Evolutionary conservation across 2,888 invertebrate genomes (phyloP).

Genomic region (Pocota personata): DNA sequence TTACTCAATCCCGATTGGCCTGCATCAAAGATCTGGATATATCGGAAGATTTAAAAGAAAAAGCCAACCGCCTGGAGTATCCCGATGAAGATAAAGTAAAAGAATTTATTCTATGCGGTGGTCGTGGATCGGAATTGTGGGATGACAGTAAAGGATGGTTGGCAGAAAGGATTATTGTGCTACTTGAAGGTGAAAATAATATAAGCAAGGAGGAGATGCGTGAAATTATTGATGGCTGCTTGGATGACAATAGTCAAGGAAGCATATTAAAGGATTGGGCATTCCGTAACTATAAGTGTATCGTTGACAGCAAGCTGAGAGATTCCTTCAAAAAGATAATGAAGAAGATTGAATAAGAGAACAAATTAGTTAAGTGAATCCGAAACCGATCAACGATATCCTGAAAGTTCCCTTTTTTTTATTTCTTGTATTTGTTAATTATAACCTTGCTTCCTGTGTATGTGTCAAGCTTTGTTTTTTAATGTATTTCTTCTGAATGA

Average conservation of each 20-base stretch:
- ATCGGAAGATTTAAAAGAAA: slow-evolving; percentile 23
- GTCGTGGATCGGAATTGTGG: slow-evolving; percentile 43
- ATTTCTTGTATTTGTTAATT: neutral
- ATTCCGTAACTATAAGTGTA: slow-evolving; percentile 29
- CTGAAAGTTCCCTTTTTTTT: neutral
- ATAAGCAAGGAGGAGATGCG: slow-evolving; percentile 11
- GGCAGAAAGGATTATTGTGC: slow-evolving; percentile 17
- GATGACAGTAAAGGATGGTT: slow-evolving; percentile 35
- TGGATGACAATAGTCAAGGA: slow-evolving; percentile 48
- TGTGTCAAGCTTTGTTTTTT: neutral
- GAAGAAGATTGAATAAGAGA: slow-evolving; percentile 33
- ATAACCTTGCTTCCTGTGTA: neutral
- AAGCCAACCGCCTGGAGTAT: slow-evolving; percentile 19
- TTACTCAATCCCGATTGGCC: slow-evolving; percentile 10
- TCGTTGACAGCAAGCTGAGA: slow-evolving; percentile 5
- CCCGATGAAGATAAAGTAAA: slow-evolving; percentile 23
- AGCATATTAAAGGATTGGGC: slow-evolving; percentile 42
- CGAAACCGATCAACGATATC: too few relatives aligned
- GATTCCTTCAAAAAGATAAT: neutral
- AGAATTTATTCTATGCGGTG: slow-evolving; percentile 45
- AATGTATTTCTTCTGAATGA: neutral
- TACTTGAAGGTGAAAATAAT: neutral
- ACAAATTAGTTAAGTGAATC: neutral
- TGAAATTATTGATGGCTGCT: slow-evolving; percentile 10
- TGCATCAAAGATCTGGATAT: slow-evolving; percentile 28